Evolutionary conservation across 2,888 invertebrate genomes (phyloP), one percentile per base, ranked within the genome.

Genomic region (Abrostola triplasia): DNA sequence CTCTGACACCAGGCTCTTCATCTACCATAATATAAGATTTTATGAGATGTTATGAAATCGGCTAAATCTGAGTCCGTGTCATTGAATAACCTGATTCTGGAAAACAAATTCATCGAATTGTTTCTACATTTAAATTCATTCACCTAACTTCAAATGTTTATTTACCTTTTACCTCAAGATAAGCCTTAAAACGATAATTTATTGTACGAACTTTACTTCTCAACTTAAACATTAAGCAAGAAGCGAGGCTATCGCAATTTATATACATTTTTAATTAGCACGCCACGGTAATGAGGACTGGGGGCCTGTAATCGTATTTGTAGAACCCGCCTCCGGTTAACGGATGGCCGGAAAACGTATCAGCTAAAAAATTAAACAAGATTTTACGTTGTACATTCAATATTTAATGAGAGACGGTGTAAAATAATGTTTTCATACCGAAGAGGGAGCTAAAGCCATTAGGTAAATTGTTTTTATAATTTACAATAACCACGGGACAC

Each of bases 261-360:
- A 62, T 63, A 79, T 77, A 72, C 61, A 69, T 74, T 73, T 74
- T 77, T 70, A 74, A 81, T 73, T 64, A 70, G 55, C 58, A 52
- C 50, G 60, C 70, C 47, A 48, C 67, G 64, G 69, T 77, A 74
- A 77, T 75, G 67, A 71, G 67, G 53, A 37, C 44, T 37, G 59
- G 37, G 62, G 55, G 64, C 44, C 48, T 47, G 67, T 80, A 76
- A 81, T 80, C 70, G 71, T 76, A 77, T 82, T 79, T 81, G 66
- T 68, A 66, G 42, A 42, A 11, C 12, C 42, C 37, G 41, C 44
- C 57, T 76, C 77, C 80, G 76, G 70, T 73, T 71, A 64, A 70
- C 65, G 73, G 64, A 53, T 64, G 56, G 61, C 64, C 71, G 74
- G 65, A 67, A 68, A 64, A 66, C 70, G 67, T 74, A 68, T 65